Percentiles rank a stretch among this genome's conserved stretches.
Conservation (phyloP, 1,140 invertebrate species). For the Mamestra configurata region DNA sequence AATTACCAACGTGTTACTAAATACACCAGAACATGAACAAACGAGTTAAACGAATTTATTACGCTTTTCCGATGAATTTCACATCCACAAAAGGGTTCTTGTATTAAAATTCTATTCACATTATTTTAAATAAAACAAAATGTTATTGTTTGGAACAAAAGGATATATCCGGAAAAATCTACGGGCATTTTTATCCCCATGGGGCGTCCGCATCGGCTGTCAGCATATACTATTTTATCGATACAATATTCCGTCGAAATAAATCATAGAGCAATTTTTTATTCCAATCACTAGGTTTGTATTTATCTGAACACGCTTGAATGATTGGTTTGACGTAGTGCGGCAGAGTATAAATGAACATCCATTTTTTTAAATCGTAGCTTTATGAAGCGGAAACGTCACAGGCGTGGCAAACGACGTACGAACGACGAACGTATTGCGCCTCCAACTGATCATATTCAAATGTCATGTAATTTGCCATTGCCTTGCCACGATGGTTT, state of each 20-base stretch:
- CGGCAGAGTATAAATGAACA: background rate
- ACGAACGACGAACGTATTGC: conserved; percentile 84
- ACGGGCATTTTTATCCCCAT: conserved; percentile 9
- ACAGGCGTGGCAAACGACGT: conserved; percentile 6
- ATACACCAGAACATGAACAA: background rate
- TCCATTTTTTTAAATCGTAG: conserved; percentile 11
- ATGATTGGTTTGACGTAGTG: conserved; percentile 2
- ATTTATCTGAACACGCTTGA: conserved; percentile 4
- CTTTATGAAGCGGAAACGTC: background rate
- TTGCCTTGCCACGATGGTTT: background rate
- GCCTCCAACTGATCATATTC: conserved; percentile 89
- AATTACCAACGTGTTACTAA: background rate
- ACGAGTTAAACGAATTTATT: background rate
- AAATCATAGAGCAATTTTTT: conserved; percentile 25
- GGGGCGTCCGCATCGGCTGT: conserved; percentile 7
- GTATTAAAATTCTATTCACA: too few species aligned
- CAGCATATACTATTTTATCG: conserved; percentile 10
- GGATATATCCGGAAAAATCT: background rate
- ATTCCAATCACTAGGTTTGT: conserved; percentile 23
- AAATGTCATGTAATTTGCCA: conserved; percentile 29
- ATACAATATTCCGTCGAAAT: conserved; percentile 16
- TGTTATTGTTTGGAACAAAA: conserved; percentile 20
- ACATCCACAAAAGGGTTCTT: background rate
- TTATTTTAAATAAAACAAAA: background rate
- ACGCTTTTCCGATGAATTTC: background rate